Conservation (phyloP, 2,888 invertebrate species). For the Perizoma flavofasciatum region DNA sequence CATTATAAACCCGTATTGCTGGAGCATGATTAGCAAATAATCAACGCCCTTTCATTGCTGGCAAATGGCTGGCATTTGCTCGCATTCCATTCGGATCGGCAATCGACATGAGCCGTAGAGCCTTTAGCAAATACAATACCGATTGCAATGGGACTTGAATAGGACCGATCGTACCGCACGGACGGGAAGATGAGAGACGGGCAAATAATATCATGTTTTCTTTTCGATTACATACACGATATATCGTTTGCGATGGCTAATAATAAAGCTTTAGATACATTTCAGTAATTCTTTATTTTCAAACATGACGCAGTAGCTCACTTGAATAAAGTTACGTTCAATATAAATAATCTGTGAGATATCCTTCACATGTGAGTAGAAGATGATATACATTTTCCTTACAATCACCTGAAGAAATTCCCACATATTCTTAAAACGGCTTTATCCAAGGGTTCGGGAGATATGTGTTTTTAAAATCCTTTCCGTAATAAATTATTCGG, state of each 20-base stretch:
- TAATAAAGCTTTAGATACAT: conserved; percentile 4
- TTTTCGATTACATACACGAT: conserved; percentile 43
- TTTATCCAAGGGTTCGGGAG: conserved; percentile 66
- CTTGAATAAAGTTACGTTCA: conserved; percentile 23
- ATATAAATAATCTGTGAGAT: conserved; percentile 33
- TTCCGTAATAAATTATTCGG: conserved; percentile 77
- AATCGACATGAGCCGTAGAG: conserved; percentile 76
- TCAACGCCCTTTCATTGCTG: conserved; percentile 61
- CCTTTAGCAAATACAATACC: conserved; percentile 77
- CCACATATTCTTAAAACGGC: conserved; percentile 77
- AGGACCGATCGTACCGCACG: conserved; percentile 56
- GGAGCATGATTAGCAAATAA: conserved; percentile 64
- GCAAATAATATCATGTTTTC: conserved; percentile 68
- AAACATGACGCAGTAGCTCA: not conserved
- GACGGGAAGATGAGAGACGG: conserved; percentile 62
- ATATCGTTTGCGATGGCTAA: conserved; percentile 33
- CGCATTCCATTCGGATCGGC: conserved; percentile 66
- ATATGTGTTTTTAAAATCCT: conserved; percentile 79
- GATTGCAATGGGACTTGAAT: conserved; percentile 68
- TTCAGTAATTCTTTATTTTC: conserved; percentile 3
- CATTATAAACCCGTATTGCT: conserved; percentile 43
- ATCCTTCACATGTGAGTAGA: conserved; percentile 30
- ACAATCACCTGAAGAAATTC: conserved; percentile 71
- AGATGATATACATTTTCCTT: conserved; percentile 53
- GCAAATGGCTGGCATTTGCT: conserved; percentile 58